Conservation (phyloP, 2,888 invertebrate genomes). For the Thereva unica region DNA sequence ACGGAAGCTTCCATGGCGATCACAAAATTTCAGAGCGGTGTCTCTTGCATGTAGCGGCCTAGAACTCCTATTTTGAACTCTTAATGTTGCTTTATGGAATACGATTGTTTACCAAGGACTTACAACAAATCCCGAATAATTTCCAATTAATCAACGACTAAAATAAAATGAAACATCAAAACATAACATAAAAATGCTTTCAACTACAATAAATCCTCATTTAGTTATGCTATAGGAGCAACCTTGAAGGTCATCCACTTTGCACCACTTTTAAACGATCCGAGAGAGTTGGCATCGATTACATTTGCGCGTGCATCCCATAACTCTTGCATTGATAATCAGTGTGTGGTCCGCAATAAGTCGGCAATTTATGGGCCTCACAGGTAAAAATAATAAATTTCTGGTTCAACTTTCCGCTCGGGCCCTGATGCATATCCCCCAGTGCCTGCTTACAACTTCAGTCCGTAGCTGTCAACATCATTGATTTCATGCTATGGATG, state of each 20-base stretch:
- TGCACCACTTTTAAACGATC: conserved; percentile 5
- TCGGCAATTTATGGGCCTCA: conserved; percentile 28
- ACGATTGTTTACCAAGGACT: no score
- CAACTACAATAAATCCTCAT: no score
- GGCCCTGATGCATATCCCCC: conserved; percentile 12
- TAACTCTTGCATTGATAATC: conserved; percentile 30
- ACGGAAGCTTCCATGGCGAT: no score
- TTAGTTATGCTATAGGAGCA: no score
- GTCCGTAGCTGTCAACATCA: conserved; percentile 12
- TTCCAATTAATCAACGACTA: no score
- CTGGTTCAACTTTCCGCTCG: conserved; percentile 18
- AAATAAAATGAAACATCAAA: no score
- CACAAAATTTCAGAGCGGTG: no score
- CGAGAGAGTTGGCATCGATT: conserved; percentile 1
- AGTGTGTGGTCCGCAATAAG: conserved; percentile 36
- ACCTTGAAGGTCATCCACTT: conserved; percentile 9
- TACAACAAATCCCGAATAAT: no score
- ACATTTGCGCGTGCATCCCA: conserved; percentile 13
- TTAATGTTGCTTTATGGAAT: no score
- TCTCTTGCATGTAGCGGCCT: no score
- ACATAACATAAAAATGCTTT: no score
- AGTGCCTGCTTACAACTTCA: conserved; percentile 1
- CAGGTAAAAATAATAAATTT: conserved; percentile 36
- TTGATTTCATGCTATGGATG: conserved; percentile 2
- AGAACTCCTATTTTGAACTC: no score